Percentiles rank a stretch among this genome's conserved stretches.
These are phyloP conservation scores for Zosterops pallidus DNA, from an alignment of 2,113 vertebrate species.

Conservation along the genomic window DNA sequence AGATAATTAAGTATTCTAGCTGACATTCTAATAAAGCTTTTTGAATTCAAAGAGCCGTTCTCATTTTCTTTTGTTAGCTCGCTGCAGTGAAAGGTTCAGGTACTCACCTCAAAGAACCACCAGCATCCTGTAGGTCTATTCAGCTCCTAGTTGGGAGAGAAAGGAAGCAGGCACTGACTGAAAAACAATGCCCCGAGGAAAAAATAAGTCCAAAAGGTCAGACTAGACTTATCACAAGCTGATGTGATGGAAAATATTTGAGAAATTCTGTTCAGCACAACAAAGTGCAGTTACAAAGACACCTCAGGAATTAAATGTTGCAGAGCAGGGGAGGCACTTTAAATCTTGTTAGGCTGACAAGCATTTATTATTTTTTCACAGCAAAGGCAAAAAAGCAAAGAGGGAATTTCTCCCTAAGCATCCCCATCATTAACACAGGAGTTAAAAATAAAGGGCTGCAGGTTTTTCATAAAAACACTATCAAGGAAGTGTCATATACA, in stretches of 20 bases:
- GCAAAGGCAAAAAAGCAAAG: not conserved
- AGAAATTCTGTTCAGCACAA: not conserved
- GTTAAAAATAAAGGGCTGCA: not conserved
- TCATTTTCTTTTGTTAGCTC: not conserved
- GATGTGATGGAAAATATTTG: not conserved
- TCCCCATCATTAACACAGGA: not conserved
- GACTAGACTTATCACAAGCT: not conserved
- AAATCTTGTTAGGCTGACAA: not conserved
- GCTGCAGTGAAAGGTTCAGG: not conserved
- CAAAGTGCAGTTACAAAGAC: not conserved
- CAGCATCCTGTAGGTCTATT: not conserved
- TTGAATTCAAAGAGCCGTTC: constrained; percentile 9
- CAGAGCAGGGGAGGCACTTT: not conserved
- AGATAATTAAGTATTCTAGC: constrained; percentile 33
- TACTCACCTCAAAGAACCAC: not conserved
- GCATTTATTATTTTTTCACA: not conserved
- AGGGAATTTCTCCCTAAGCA: not conserved
- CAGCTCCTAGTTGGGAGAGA: not conserved
- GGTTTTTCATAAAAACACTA: not conserved
- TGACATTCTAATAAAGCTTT: constrained; percentile 26
- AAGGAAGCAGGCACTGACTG: not conserved
- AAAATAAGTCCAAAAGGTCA: not conserved
- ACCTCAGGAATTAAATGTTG: not conserved
- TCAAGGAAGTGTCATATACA: not conserved
- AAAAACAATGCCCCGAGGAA: not conserved